Evolutionary conservation across 2,113 vertebrate genomes (phyloP), one percentile per base, ranked within the genome.

Genomic region (Neolamprologus ventralis): DNA sequence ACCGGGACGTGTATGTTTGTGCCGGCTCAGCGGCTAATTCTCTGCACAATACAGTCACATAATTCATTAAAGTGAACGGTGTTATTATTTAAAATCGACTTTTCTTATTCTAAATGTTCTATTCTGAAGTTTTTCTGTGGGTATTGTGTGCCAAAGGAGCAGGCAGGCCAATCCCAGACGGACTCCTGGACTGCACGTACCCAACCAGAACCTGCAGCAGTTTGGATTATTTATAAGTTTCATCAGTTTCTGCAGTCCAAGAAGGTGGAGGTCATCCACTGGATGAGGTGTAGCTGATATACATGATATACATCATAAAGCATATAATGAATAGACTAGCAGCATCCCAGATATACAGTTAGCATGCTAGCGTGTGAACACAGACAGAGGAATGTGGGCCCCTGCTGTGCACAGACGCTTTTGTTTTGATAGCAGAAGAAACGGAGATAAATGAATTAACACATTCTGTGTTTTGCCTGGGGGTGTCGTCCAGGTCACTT

Each of bases 401-500:
- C 14, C 9, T 75, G 21, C 80, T 11, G 80, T 35, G 23, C 5
- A 4, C 57, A 23, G 65, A 60, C 58, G 19, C 73, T 4, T 49
- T 13, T 42, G 17, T 47, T 51, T 71, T 49, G 40, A 21, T 4
- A 26, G 57, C 6, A 53, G 12, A 23, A 79, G 81, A 87, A 87
- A 63, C 21, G 0, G 3, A 37, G 85, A 75, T 49, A 53, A 82
- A 83, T 47, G 35, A 42, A n/a, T 35, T 5, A 57, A 23, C 23
- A 19, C 35, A 3, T 28, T 87, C 17, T 5, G 21, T 28, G 49
- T 21, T 54, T 49, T 54, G 57, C 47, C 16, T 73, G 37, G 42
- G 63, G 26, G 55, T 71, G 63, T 68, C 5, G 26, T 42, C 55
- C 58, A 13, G 88, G 88, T 90, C 86, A 35, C 79, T 87, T 93